phyloP scores from a whole-genome alignment of 2,888 invertebrate genomes.

The Balanococcus diminutus region DNA sequence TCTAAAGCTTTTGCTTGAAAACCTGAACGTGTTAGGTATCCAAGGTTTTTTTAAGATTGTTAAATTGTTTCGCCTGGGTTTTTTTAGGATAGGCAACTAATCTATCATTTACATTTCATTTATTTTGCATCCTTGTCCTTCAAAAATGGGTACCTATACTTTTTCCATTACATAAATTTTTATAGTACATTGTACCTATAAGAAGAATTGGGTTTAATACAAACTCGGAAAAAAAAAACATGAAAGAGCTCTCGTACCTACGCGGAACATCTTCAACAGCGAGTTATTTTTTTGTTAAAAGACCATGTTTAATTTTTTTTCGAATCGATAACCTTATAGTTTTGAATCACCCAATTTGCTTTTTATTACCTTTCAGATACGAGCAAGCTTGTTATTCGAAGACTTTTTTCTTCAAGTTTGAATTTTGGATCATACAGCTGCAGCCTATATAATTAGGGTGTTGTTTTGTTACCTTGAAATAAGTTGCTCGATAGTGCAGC shows the following conservation, averaged over 20 bases:
- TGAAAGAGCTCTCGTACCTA: not conserved
- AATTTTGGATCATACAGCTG: not conserved
- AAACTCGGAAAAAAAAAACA: not conserved
- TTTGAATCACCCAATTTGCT: not conserved
- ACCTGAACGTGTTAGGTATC: too few species aligned
- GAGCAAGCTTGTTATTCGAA: not conserved
- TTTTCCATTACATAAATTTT: constrained; percentile 23
- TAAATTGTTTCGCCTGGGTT: not conserved
- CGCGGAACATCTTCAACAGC: not conserved
- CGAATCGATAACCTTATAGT: not conserved
- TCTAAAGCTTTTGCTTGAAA: not conserved
- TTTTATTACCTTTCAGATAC: not conserved
- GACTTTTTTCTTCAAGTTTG: not conserved
- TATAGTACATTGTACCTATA: not conserved
- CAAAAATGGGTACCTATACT: not conserved
- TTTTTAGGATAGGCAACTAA: not conserved
- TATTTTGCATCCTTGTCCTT: not conserved
- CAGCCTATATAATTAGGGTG: not conserved
- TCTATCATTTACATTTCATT: constrained; percentile 19
- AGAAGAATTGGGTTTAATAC: not conserved
- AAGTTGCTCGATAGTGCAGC: not conserved
- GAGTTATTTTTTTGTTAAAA: not conserved
- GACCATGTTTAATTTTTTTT: constrained; percentile 13
- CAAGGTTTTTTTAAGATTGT: too few species aligned
- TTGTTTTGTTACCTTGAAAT: not conserved